Percentiles rank a stretch among this genome's conserved stretches.
Conservation (phyloP, 2,888 invertebrate genomes). For the Yponomeuta plumbellus region DNA sequence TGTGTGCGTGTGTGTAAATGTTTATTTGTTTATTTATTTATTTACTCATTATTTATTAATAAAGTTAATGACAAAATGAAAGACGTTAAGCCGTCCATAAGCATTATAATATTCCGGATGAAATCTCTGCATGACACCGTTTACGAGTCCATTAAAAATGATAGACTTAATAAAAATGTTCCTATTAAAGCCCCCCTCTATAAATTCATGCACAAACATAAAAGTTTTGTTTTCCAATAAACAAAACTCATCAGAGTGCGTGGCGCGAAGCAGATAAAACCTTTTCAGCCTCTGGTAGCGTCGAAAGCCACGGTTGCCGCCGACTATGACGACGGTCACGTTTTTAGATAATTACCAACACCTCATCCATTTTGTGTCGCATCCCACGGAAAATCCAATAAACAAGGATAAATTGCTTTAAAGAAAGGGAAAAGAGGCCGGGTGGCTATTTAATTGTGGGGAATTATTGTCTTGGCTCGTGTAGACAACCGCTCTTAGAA, state of each 20-base stretch:
- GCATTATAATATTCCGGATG: background rate
- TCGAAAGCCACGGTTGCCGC: background rate
- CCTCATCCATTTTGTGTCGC: conserved; percentile 64
- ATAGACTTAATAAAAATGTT: conserved; percentile 42
- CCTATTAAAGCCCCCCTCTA: conserved; percentile 21
- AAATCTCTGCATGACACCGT: background rate
- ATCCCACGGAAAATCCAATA: conserved; percentile 18
- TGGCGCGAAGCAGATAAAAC: conserved; percentile 65
- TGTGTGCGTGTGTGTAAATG: too few species aligned
- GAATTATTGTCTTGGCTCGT: background rate
- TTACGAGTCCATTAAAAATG: conserved; percentile 45
- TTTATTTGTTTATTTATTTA: too few species aligned
- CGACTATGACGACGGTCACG: conserved; percentile 72
- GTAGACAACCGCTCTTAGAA: too few species aligned
- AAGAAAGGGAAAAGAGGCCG: conserved; percentile 24
- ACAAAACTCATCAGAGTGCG: conserved; percentile 57
- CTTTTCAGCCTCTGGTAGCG: background rate
- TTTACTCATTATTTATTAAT: too few species aligned
- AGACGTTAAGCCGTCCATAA: background rate
- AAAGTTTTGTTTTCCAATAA: conserved; percentile 42
- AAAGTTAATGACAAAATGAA: background rate
- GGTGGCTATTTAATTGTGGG: background rate
- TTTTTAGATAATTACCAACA: conserved; percentile 66
- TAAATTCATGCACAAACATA: conserved; percentile 16
- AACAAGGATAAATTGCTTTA: conserved; percentile 11